A percentile compares a stretch with the other conserved stretches of the same genome.
Conservation (phyloP, 2,797 vertebrate species). For the Phoeniculus purpureus region DNA sequence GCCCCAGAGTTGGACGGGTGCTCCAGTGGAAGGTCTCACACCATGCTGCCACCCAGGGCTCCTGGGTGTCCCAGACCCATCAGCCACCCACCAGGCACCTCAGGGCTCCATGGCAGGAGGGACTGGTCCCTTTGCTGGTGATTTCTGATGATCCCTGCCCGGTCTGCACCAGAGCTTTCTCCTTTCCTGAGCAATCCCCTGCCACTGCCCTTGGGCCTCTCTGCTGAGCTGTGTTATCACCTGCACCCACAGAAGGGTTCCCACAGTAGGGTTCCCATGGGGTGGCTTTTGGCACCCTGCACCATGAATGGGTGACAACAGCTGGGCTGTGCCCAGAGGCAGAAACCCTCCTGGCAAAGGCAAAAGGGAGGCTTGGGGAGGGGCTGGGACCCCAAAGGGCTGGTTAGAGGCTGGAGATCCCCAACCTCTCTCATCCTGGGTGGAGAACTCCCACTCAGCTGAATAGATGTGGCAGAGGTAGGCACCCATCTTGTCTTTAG, state of each 20-base stretch:
- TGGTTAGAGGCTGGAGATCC: not conserved
- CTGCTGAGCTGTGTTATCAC: not conserved
- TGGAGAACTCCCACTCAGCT: not conserved
- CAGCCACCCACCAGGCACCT: not conserved
- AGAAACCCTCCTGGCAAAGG: not conserved
- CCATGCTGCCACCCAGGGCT: fast-evolving
- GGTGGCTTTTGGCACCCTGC: not conserved
- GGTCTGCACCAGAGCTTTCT: not conserved
- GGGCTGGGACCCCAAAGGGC: not conserved
- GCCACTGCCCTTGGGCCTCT: not conserved
- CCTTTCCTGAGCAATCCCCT: not conserved
- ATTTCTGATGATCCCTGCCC: not conserved
- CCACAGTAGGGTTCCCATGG: not conserved
- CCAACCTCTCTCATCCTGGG: not conserved
- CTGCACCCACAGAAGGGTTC: not conserved
- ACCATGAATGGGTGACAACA: fast-evolving
- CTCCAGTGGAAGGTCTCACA: not conserved
- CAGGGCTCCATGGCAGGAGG: not conserved
- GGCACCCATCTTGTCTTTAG: not conserved
- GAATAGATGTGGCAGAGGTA: not conserved
- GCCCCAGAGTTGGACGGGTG: not conserved
- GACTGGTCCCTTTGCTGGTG: not conserved
- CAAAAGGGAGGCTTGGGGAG: not conserved
- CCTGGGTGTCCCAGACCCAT: not conserved
- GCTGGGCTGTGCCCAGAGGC: not conserved